These are phyloP conservation scores for Peromyscus nudipes DNA, from an alignment of 2,797 vertebrate species.

Conservation along the genomic window DNA sequence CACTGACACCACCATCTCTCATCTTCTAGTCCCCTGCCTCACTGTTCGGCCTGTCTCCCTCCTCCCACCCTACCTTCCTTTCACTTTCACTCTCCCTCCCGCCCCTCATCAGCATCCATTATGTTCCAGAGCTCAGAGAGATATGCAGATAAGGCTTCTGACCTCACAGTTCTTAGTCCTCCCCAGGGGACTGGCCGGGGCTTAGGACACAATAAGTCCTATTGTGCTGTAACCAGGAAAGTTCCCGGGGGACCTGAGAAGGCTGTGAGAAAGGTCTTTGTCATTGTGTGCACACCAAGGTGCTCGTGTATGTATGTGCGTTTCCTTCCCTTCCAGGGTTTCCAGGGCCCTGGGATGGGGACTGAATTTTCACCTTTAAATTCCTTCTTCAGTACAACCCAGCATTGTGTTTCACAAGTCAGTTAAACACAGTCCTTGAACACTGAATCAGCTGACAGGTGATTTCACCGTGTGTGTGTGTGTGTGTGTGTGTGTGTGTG, in stretches of 20 bases:
- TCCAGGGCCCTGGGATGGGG: neutral
- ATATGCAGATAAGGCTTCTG: neutral
- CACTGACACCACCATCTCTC: neutral
- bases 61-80: neutral
- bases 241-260: neutral
- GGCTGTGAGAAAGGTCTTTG: constrained; percentile 35
- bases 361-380: constrained; percentile 29
- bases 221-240: neutral
- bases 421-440: constrained; percentile 25
- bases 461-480: neutral
- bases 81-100: neutral
- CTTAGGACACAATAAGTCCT: neutral
- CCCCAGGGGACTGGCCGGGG: neutral
- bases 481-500: neutral
- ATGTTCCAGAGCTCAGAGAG: neutral
- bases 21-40: neutral
- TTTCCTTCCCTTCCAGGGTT: constrained; percentile 29
- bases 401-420: constrained; percentile 12
- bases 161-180: neutral
- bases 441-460: neutral
- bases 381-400: neutral
- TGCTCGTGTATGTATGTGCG: neutral
- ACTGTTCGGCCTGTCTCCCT: neutral
- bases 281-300: neutral
- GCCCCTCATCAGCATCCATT: neutral